phyloP scores from a whole-genome alignment of 2,113 vertebrate species.

The Ursus arctos region DNA sequence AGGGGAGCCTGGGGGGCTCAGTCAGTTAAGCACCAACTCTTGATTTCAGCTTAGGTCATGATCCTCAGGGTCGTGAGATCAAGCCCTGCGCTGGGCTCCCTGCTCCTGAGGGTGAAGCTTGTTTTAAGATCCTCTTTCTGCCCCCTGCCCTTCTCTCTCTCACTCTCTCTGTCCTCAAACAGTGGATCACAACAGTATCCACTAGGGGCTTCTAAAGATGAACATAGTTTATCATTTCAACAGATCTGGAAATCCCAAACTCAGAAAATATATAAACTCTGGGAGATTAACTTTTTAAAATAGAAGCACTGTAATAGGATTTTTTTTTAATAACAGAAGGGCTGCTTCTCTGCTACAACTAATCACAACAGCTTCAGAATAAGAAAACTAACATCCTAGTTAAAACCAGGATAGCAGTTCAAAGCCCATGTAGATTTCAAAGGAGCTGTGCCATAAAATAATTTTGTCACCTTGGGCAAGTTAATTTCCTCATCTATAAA shows the following conservation, averaged over 20 bases:
- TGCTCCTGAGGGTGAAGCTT: not conserved
- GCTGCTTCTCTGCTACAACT: not conserved
- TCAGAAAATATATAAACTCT: not conserved
- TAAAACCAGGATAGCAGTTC: not conserved
- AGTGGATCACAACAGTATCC: not conserved
- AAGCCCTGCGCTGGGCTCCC: not conserved
- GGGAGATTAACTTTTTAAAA: not conserved
- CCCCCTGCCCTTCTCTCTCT: not conserved
- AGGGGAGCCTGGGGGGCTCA: not conserved
- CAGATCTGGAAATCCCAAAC: not conserved
- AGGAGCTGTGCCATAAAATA: not conserved
- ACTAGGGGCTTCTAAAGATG: not conserved
- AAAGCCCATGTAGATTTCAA: not conserved
- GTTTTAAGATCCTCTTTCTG: not conserved
- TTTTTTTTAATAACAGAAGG: not conserved
- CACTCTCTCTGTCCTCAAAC: not conserved
- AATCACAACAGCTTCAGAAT: not conserved
- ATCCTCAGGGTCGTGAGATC: not conserved
- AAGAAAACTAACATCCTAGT: not conserved
- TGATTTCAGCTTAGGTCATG: not conserved
- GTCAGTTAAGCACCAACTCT: not conserved
- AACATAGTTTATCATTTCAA: slow-evolving; percentile 20
- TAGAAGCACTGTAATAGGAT: not conserved
- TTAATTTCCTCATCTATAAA: not conserved
- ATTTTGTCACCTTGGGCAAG: not conserved